Percentiles rank a stretch among this genome's conserved stretches.
These are phyloP conservation scores for Lampris incognitus DNA, from an alignment of 2,113 vertebrate genomes.

Conservation along the genomic window DNA sequence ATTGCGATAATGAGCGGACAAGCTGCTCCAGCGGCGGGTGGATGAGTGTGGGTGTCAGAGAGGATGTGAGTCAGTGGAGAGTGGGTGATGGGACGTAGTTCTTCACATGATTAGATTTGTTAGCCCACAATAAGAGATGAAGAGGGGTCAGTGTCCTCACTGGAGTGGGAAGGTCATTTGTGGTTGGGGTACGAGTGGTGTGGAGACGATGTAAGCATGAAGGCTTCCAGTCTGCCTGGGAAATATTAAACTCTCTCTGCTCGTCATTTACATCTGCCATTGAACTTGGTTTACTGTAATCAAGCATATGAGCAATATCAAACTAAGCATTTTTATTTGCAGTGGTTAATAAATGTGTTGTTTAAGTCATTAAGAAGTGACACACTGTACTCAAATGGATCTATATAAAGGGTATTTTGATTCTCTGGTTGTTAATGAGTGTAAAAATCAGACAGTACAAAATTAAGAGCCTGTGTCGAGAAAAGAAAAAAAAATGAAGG, in stretches of 20 bases:
- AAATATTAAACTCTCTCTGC: not conserved
- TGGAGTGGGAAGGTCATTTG: conserved; percentile 37
- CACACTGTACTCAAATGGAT: not conserved
- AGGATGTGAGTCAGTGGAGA: conserved; percentile 44
- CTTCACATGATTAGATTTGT: conserved; percentile 54
- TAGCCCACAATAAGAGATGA: conserved; percentile 55
- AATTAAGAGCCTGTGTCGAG: too few relatives aligned
- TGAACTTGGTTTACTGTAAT: not conserved
- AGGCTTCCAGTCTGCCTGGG: not conserved
- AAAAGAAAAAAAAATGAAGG: too few relatives aligned
- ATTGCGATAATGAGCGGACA: conserved; percentile 61
- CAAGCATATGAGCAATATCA: not conserved
- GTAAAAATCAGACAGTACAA: not conserved
- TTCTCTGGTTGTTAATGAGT: conserved; percentile 1
- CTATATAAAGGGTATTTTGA: not conserved
- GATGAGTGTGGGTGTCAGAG: conserved; percentile 44
- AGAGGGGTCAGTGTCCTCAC: conserved; percentile 19
- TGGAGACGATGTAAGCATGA: conserved; percentile 15
- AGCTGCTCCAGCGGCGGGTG: conserved; percentile 50
- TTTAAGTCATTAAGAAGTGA: not conserved
- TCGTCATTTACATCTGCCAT: not conserved
- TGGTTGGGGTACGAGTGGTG: conserved; percentile 1
- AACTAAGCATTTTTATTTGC: not conserved
- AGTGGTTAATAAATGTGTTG: not conserved
- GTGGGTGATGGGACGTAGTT: conserved; percentile 44